Evolutionary conservation across 2,797 vertebrate genomes (phyloP).

Genomic region (Manis javanica): DNA sequence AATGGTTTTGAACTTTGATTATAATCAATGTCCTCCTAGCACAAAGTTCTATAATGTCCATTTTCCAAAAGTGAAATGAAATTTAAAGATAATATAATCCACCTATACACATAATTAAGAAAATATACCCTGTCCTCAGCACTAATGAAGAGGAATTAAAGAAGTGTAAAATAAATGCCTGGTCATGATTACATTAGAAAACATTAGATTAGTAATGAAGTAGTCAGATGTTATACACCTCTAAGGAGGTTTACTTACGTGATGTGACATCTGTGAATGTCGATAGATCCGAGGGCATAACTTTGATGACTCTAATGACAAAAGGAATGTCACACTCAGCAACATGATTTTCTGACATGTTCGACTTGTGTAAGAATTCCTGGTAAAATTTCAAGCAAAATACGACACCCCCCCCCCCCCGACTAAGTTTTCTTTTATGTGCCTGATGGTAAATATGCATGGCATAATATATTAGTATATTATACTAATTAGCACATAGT

Average conservation of each 20-base stretch:
- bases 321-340: background rate
- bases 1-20: background rate
- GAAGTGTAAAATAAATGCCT: background rate
- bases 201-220: background rate
- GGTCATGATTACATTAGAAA: background rate
- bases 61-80: conserved; percentile 11
- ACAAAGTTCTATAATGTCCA: background rate
- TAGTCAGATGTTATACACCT: background rate
- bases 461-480: background rate
- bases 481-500: too few relatives aligned
- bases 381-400: background rate
- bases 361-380: background rate
- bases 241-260: background rate
- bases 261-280: background rate
- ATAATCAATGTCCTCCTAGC: fast-evolving
- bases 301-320: background rate
- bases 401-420: background rate
- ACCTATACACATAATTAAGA: background rate
- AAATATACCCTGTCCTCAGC: background rate
- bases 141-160: background rate
- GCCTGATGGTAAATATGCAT: background rate
- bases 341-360: background rate
- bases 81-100: background rate
- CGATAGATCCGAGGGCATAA: background rate
- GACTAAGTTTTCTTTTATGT: background rate